A percentile compares a stretch with the other conserved stretches of the same genome.
phyloP scores from a whole-genome alignment of 2,797 vertebrate genomes.

The Cheirogaleus major region DNA sequence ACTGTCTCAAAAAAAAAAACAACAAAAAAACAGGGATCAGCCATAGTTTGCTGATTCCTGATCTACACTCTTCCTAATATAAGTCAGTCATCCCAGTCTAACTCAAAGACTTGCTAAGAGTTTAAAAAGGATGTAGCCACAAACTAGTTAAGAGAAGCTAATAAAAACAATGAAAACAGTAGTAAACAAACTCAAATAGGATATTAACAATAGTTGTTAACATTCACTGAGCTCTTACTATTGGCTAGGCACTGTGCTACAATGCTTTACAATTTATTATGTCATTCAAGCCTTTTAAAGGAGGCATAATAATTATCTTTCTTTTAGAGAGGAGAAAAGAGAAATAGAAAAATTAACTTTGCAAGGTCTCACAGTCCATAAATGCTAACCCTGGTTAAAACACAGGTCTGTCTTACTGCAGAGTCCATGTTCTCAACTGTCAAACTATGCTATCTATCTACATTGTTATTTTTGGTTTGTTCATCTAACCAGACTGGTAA shows the following conservation, averaged over 20 bases:
- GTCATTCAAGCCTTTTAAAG: not conserved
- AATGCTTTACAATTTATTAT: not conserved
- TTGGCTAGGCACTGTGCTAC: not conserved
- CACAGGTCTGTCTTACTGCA: not conserved
- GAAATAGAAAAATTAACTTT: not conserved
- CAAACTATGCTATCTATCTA: not conserved
- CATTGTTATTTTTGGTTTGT: not conserved
- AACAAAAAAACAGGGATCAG: not conserved
- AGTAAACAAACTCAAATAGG: not conserved
- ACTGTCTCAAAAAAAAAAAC: too few relatives aligned
- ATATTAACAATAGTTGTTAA: not conserved
- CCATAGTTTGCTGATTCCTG: not conserved
- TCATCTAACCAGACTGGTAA: not conserved
- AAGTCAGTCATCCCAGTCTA: not conserved
- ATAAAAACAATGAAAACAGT: not conserved
- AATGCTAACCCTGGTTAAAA: constrained; percentile 1
- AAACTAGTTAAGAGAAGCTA: not conserved
- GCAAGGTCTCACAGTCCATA: not conserved
- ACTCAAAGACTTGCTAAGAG: not conserved
- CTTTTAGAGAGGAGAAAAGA: constrained; percentile 7
- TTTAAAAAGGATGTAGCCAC: not conserved
- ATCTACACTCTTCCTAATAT: not conserved
- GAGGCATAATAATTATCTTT: not conserved
- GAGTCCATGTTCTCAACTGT: not conserved
- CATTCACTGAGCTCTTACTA: constrained; percentile 17